Evolutionary conservation across 2,888 invertebrate genomes (phyloP), one percentile per base, ranked within the genome.

Genomic region (Minunthozetes semirufus): DNA sequence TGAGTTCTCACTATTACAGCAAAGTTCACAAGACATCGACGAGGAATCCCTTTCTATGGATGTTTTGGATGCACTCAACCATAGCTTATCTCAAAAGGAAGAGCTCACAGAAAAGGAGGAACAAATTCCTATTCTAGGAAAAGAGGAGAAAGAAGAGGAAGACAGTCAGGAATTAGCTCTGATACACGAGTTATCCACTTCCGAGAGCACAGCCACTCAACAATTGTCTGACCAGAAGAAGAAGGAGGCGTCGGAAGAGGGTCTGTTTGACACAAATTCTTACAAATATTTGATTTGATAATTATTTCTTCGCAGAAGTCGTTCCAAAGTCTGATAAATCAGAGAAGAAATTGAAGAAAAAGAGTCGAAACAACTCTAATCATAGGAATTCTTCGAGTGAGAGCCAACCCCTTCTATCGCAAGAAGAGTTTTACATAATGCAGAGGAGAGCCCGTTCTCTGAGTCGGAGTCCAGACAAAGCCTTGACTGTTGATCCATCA

Each of bases 11-110:
- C 48, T 77, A 27, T 61, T 68, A 38, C 76, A 77, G n/a, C 77
- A 77, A 38, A 77, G 73, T 50, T 77, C 77, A n/a, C 76, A 77
- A 71, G 73, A 76, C 53, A 68, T 76, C 56, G 77, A 77, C 29
- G 77, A 77, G 19, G 77, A 77, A 25, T 77, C 77, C 33, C 56
- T 77, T n/a, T 76, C 72, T 46, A 72, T 75, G 29, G 75, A 75
- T 38, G 53, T 68, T 46, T 75, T 75, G 29, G 75, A 75, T 38
- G 53, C 71, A 27, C 48, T 72, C 48, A 75, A 75, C 33, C 68
- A 74, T 46, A 70, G 70, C 22, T 22, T 46, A 17, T 72, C 72
- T 15, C 42, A 29, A n/a, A 72, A 42, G 13, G 72, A 72, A 42
- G 75, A 56, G 29, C 48, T 22, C 13, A 70, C 71, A 53, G 56